Evolutionary conservation across 2,113 vertebrate genomes (phyloP).

Genomic region (Vulpes lagopus): DNA sequence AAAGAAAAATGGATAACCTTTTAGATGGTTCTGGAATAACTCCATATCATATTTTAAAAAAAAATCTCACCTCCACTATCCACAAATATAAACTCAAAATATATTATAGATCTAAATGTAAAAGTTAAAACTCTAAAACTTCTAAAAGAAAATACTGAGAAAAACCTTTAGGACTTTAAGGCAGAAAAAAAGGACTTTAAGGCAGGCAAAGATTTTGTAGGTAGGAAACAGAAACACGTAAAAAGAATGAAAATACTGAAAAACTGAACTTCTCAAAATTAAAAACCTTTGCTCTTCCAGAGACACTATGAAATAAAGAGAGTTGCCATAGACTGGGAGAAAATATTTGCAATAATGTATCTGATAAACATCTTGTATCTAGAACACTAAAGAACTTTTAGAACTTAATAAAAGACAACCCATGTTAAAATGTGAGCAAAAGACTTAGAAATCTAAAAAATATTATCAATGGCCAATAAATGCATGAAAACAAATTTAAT

Average conservation of each 20-base stretch:
- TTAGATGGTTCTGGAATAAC: constrained; percentile 2
- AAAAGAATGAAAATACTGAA: background rate
- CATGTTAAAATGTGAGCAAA: constrained; percentile 25
- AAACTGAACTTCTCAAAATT: constrained; percentile 45
- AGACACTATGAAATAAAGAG: background rate
- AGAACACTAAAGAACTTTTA: constrained; percentile 4
- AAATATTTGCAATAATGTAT: background rate
- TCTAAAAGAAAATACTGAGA: background rate
- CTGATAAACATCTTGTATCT: background rate
- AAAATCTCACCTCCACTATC: background rate
- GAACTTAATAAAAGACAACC: constrained; percentile 43
- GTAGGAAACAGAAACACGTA: background rate
- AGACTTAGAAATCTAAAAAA: constrained; percentile 4
- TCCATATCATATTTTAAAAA: background rate
- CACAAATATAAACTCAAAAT: constrained; percentile 13
- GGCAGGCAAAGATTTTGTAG: background rate
- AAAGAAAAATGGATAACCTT: background rate
- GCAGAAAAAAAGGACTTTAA: background rate
- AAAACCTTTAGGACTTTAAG: background rate
- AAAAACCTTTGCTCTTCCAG: background rate
- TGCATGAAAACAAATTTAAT: background rate
- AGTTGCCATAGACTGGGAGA: background rate
- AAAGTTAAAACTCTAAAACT: constrained; percentile 38
- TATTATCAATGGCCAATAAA: background rate
- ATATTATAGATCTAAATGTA: background rate